These are phyloP conservation scores for Dendroctonus valens DNA, from an alignment of 1,140 invertebrate genomes.

Conservation along the genomic window DNA sequence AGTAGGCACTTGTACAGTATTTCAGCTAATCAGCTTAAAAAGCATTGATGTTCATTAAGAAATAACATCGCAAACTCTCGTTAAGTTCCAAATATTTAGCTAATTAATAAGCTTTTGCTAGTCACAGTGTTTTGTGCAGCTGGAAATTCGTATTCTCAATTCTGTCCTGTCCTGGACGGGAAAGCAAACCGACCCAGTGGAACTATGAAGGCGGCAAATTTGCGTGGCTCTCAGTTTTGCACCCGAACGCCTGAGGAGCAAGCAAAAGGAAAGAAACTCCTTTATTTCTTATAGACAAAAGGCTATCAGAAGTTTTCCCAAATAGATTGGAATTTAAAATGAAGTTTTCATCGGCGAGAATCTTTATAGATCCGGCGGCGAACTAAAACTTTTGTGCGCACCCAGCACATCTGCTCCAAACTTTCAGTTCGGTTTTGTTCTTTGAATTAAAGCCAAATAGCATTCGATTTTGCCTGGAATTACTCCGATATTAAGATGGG, in stretches of 20 bases:
- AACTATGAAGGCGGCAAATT: conserved; percentile 24
- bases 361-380: conserved; percentile 20
- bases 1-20: too few relatives aligned
- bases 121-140: too few relatives aligned
- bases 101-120: too few relatives aligned
- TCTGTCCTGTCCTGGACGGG: too few relatives aligned
- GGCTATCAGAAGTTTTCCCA: conserved; percentile 41
- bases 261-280: conserved; percentile 27
- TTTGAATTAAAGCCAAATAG: conserved; percentile 7
- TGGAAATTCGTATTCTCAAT: too few relatives aligned
- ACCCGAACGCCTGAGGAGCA: conserved; percentile 8
- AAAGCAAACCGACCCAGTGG: background rate
- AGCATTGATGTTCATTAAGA: too few relatives aligned
- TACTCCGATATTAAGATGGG: background rate
- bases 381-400: conserved; percentile 21
- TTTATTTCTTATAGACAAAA: conserved; percentile 43
- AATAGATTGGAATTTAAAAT: conserved; percentile 44
- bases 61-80: too few relatives aligned
- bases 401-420: conserved; percentile 9
- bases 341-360: conserved; percentile 35
- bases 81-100: too few relatives aligned
- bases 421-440: background rate
- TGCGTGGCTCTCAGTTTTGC: conserved; percentile 22
- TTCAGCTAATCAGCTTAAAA: too few relatives aligned
- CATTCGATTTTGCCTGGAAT: conserved; percentile 1